Evolutionary conservation across 2,113 vertebrate genomes (phyloP).

Genomic region (Odobenus rosmarus): DNA sequence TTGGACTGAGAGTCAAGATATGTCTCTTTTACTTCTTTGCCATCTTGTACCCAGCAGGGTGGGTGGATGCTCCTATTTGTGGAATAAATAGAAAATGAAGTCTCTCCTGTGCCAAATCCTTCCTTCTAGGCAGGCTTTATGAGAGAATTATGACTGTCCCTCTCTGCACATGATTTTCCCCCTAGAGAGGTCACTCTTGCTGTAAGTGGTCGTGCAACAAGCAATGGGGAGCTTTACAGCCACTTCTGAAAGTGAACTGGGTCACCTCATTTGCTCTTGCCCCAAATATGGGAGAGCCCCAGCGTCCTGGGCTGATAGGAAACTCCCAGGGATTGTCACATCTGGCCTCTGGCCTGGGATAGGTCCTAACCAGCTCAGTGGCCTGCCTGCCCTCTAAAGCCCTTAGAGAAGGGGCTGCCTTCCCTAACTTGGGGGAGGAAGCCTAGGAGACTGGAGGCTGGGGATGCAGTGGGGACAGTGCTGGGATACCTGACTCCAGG

Average conservation of each 20-base stretch:
- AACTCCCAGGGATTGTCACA: not conserved
- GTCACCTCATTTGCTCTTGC: not conserved
- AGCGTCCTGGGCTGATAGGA: not conserved
- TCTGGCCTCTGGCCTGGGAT: not conserved
- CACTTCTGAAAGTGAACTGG: not conserved
- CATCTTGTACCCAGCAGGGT: not conserved
- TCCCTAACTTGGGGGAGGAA: not conserved
- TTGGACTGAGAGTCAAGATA: not conserved
- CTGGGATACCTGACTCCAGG: no score
- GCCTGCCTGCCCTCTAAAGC: not conserved
- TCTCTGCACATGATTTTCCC: not conserved
- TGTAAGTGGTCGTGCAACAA: not conserved
- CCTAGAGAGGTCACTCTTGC: not conserved
- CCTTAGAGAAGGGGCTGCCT: not conserved
- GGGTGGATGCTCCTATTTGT: not conserved
- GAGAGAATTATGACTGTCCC: not conserved
- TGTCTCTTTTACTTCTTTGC: not conserved
- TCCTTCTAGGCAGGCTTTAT: not conserved
- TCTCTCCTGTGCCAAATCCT: not conserved
- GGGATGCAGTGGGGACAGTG: not conserved
- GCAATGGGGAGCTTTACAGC: not conserved
- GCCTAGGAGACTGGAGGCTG: not conserved
- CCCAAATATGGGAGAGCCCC: not conserved
- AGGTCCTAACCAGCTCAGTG: not conserved
- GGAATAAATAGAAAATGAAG: not conserved